phyloP scores from a whole-genome alignment of 1,140 invertebrate genomes.

The Mizuhopecten yessoensis region DNA sequence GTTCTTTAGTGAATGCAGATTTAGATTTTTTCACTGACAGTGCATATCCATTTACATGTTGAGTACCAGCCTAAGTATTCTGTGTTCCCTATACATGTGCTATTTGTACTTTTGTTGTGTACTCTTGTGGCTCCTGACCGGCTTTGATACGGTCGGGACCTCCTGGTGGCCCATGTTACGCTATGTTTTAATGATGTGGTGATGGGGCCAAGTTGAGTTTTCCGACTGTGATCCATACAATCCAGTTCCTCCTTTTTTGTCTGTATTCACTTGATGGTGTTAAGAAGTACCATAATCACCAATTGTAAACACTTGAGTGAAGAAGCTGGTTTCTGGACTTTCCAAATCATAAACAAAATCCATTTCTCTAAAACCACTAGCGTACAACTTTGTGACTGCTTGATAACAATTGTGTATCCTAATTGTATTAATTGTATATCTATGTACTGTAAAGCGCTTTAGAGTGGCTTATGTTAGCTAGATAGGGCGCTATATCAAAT shows the following conservation, averaged over 20 bases:
- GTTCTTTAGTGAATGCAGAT: slow-evolving; percentile 2
- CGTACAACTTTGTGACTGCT: background rate
- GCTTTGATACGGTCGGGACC: background rate
- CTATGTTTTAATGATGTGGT: background rate
- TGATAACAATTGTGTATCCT: no score
- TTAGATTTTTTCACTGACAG: background rate
- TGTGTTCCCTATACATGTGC: background rate
- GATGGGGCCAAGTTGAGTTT: background rate
- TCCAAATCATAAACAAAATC: background rate
- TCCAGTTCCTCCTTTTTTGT: no score
- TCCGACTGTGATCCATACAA: no score
- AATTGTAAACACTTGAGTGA: no score
- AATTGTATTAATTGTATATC: no score
- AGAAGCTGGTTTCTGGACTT: background rate
- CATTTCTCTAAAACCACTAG: background rate
- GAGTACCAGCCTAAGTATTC: no score
- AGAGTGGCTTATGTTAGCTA: no score
- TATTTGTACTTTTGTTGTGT: background rate
- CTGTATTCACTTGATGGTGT: no score
- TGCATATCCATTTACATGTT: background rate
- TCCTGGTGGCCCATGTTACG: background rate
- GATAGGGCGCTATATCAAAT: no score
- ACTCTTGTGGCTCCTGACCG: background rate
- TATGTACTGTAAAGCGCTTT: no score
- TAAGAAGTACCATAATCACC: no score